These are phyloP conservation scores for Phrynosoma blainvillii DNA, from an alignment of 2,113 vertebrate genomes.

Conservation along the genomic window DNA sequence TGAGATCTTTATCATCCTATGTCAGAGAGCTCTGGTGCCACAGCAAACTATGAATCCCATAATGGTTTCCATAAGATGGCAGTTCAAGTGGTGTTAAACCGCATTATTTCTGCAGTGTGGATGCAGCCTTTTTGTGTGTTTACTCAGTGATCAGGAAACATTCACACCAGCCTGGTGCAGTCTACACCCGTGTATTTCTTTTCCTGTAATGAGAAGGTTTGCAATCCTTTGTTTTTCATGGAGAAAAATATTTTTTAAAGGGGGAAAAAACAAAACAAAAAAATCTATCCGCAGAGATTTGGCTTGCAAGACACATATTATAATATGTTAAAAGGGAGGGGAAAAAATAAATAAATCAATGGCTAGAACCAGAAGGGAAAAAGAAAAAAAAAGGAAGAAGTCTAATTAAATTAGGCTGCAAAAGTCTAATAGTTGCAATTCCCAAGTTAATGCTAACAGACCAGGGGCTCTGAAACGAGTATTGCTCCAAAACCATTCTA, in stretches of 20 bases:
- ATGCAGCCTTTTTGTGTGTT: background rate
- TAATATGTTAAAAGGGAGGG: constrained; percentile 8
- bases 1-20: no score
- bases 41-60: no score
- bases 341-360: background rate
- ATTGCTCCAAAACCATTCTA: constrained; percentile 5
- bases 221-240: background rate
- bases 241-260: background rate
- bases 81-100: no score
- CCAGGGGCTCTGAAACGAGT: background rate
- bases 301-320: background rate
- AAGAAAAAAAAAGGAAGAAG: no score
- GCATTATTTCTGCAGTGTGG: no score
- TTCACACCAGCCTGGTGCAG: no score
- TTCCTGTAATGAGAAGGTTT: background rate
- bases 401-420: constrained; percentile 26
- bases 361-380: constrained; percentile 4
- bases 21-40: no score
- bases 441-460: constrained; percentile 19
- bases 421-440: constrained; percentile 10
- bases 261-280: no score
- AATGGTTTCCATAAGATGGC: no score
- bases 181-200: background rate
- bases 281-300: constrained; percentile 3
- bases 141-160: background rate